Conservation (phyloP, 2,888 invertebrate species). For the Cremastinae sp. region DNA sequence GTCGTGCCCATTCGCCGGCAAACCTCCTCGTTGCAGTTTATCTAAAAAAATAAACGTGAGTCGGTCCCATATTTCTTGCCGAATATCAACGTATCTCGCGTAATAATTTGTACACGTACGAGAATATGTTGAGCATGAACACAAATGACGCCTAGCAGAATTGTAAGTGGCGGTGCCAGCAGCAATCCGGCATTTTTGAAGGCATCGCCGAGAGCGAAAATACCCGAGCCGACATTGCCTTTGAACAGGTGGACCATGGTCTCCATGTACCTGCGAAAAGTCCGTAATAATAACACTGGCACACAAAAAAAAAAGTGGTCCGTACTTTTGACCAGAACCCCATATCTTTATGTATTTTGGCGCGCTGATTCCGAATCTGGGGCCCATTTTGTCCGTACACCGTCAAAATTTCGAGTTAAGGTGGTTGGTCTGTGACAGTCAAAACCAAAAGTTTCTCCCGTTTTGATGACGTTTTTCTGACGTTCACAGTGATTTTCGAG, state of each 20-base stretch:
- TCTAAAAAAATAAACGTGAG: constrained; percentile 79
- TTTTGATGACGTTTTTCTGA: no score
- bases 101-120: constrained; percentile 82
- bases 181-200: constrained; percentile 95
- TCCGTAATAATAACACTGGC: not conserved
- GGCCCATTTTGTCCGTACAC: no score
- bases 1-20: constrained; percentile 82
- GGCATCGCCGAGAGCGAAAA: constrained; percentile 97
- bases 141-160: constrained; percentile 91
- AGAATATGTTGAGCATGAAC: constrained; percentile 96
- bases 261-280: constrained; percentile 87
- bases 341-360: no score
- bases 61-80: no score
- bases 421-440: no score
- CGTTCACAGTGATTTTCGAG: no score
- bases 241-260: constrained; percentile 96
- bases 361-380: no score
- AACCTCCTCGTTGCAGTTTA: constrained; percentile 87
- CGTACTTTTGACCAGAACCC: no score
- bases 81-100: no score
- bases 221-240: constrained; percentile 97
- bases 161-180: constrained; percentile 89
- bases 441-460: no score
- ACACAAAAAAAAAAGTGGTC: not conserved
- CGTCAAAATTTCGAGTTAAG: no score